A percentile compares a stretch with the other conserved stretches of the same genome.
Conservation (phyloP, 2,888 invertebrate species). For the Norana najaformis region DNA sequence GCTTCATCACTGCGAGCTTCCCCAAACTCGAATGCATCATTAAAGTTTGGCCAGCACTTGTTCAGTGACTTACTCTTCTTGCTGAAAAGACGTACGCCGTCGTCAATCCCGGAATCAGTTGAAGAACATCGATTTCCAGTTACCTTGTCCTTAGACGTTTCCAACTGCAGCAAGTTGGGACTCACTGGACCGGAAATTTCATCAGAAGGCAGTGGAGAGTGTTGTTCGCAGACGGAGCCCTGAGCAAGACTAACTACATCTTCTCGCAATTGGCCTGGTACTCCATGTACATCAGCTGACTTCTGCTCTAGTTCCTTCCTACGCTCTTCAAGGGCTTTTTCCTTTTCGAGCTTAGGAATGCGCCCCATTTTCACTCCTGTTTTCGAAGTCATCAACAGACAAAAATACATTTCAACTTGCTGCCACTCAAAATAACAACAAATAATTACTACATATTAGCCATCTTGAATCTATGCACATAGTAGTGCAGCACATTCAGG, state of each 20-base stretch:
- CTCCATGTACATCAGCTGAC: background rate
- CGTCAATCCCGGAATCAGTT: background rate
- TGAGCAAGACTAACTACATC: background rate
- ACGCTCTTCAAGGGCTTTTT: slow-evolving; percentile 52
- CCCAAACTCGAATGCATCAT: background rate
- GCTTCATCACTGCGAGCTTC: background rate
- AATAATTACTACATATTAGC: background rate
- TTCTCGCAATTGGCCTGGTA: background rate
- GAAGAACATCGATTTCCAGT: background rate
- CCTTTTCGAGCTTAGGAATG: slow-evolving; percentile 60
- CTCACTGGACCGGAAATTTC: background rate
- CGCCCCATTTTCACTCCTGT: slow-evolving; percentile 61
- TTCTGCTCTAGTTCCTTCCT: background rate
- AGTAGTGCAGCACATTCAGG: background rate
- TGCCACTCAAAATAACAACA: background rate
- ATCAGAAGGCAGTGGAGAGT: background rate
- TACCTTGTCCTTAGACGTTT: slow-evolving; percentile 8
- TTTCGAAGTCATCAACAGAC: slow-evolving; percentile 31
- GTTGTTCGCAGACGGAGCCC: background rate
- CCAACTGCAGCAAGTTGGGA: background rate
- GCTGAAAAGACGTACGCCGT: background rate
- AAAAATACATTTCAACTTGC: background rate
- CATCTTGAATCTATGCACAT: background rate
- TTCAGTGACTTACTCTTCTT: background rate
- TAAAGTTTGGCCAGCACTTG: background rate